Evolutionary conservation across 2,797 vertebrate species (phyloP), one percentile per base, ranked within the genome.

Genomic region (Lacerta agilis): DNA sequence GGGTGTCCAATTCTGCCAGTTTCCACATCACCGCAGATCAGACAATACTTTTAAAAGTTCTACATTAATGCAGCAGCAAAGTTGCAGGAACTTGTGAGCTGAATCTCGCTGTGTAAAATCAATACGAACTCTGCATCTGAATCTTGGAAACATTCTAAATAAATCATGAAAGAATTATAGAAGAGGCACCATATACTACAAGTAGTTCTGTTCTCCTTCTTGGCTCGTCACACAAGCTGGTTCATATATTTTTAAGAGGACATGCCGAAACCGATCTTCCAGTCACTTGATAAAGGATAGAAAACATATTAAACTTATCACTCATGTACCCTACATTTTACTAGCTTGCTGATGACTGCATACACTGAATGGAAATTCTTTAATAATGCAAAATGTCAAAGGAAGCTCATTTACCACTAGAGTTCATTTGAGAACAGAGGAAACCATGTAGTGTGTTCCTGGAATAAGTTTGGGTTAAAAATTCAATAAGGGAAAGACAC

Each of bases 181-280:
- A 90, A 79, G 83, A 91, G 90, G 82, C 23, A 80, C 49, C 36
- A 76, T 0, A 81, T 0, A 1, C 38, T 0, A 1, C 36, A 23
- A 89, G n/a, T 5, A 89, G n/a, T 5, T 4, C 66, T 6, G 23
- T 58, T 92, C 66, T 86, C 0, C 0, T 55, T 83, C 90, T 86
- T 13, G 76, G 83, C 91, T 91, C 82, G 89, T 92, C 71, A 91
- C 4, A 58, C 83, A 73, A 89, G 85, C 23, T 3, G 55, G 94
- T 90, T 95, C 95, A 93, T 97, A 91, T 90, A 97, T 97, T 96
- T 96, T 97, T 96, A 93, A 97, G 87, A 88, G 45, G 55, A 64
- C 79, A 78, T 79, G 79, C 83, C 86, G 87, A 75, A n/a, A 92
- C 79, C 2, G 3, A 80, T 91, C 90, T 89, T 92, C 92, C 85